A percentile compares a stretch with the other conserved stretches of the same genome.
These are phyloP conservation scores for Listrodromus nycthemerus DNA, from an alignment of 2,888 invertebrate genomes.

Conservation along the genomic window DNA sequence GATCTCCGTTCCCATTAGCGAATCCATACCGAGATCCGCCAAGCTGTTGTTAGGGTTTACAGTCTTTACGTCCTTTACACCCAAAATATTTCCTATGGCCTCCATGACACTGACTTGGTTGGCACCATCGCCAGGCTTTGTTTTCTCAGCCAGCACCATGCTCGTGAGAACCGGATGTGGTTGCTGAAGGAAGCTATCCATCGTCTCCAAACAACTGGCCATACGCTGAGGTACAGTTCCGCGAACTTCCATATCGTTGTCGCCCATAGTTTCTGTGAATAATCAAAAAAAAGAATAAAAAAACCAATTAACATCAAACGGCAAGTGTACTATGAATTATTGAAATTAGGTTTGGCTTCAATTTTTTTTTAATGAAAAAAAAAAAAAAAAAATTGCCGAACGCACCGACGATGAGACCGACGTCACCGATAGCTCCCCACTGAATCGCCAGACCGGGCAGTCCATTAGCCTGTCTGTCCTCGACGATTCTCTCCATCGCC, in stretches of 20 bases:
- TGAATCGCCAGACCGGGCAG: constrained; percentile 96
- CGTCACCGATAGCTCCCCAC: constrained; percentile 99
- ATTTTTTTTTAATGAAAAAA: neutral
- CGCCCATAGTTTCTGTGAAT: constrained; percentile 94
- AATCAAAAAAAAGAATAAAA: neutral
- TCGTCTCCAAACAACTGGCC: constrained; percentile 94
- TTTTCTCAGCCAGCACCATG: constrained; percentile 95
- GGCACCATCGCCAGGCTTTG: constrained; percentile 86
- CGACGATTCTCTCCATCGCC: constrained; percentile 98
- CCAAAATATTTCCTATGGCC: constrained; percentile 95
- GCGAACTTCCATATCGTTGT: constrained; percentile 95
- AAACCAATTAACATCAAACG: neutral
- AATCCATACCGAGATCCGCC: constrained; percentile 99
- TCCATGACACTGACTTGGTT: constrained; percentile 89
- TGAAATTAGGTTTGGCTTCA: too few relatives aligned
- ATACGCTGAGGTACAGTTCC: constrained; percentile 98
- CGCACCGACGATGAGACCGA: constrained; percentile 91
- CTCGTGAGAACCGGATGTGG: constrained; percentile 92
- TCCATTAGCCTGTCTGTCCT: constrained; percentile 92
- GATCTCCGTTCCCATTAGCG: constrained; percentile 99
- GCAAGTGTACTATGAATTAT: neutral
- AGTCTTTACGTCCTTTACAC: constrained; percentile 93
- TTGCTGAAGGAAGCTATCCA: constrained; percentile 96
- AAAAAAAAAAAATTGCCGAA: constrained; percentile 12
- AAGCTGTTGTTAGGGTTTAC: constrained; percentile 91